Conservation (phyloP, 2,888 invertebrate species). For the Didymodactylos carnosus region DNA sequence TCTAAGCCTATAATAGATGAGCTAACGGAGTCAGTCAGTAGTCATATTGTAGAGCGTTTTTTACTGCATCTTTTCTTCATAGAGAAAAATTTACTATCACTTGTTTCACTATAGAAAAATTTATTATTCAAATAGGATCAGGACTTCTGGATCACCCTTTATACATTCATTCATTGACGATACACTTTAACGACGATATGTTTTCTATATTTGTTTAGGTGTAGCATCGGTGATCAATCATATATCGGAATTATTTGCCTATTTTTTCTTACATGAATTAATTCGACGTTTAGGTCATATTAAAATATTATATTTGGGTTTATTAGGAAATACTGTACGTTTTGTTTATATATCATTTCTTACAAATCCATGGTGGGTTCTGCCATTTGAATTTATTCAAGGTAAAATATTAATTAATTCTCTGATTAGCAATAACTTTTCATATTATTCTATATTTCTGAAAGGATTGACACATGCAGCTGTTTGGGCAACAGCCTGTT, state of each 20-base stretch:
- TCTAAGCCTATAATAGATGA: too few relatives aligned
- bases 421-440: background rate
- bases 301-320: slow-evolving; percentile 69
- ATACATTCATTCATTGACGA: too few relatives aligned
- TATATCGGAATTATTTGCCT: slow-evolving; percentile 89
- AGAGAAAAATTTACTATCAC: too few relatives aligned
- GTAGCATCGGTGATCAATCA: slow-evolving; percentile 96
- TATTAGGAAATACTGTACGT: slow-evolving; percentile 73
- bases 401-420: slow-evolving; percentile 38
- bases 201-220: slow-evolving; percentile 42
- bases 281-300: slow-evolving; percentile 45
- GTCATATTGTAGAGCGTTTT: too few relatives aligned
- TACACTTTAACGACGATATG: too few relatives aligned
- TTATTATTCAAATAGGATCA: too few relatives aligned
- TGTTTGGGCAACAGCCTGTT: slow-evolving; percentile 95
- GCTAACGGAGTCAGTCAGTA: too few relatives aligned
- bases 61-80: too few relatives aligned
- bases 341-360: slow-evolving; percentile 90
- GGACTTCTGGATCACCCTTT: too few relatives aligned
- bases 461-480: slow-evolving; percentile 79
- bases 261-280: slow-evolving; percentile 85
- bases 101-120: too few relatives aligned
- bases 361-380: slow-evolving; percentile 87
- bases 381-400: slow-evolving; percentile 94
- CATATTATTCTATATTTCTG: background rate